Conservation (phyloP, 2,888 invertebrate species). For the Lasioglossum lativentre region DNA sequence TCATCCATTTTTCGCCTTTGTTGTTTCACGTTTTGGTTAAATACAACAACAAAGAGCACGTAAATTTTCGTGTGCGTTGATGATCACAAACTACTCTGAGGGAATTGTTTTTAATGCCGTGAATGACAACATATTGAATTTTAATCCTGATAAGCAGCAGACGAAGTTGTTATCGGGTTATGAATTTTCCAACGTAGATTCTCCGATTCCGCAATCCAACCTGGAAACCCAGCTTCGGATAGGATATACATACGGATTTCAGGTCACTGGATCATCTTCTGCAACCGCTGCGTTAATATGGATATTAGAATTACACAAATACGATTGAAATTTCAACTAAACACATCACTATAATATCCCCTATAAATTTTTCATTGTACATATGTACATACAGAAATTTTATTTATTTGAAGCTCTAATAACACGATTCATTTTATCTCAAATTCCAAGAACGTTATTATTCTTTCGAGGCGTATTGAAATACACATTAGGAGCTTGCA, state of each 20-base stretch:
- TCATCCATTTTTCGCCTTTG: not conserved
- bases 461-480: not conserved
- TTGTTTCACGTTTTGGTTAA: not conserved
- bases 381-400: no score
- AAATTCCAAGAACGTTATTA: not conserved
- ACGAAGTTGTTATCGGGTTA: slow-evolving; percentile 16
- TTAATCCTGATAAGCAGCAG: not conserved
- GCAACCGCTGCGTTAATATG: not conserved
- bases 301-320: not conserved
- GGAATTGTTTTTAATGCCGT: not conserved
- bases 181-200: slow-evolving; percentile 35
- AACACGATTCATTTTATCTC: not conserved
- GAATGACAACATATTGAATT: not conserved
- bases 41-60: not conserved
- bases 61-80: no score
- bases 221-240: slow-evolving; percentile 40
- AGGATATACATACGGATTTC: slow-evolving; percentile 34
- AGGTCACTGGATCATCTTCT: slow-evolving; percentile 32
- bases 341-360: not conserved
- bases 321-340: not conserved
- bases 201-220: slow-evolving; percentile 39
- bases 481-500: not conserved
- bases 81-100: not conserved
- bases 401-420: not conserved
- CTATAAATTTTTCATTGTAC: not conserved